phyloP scores from a whole-genome alignment of 2,797 vertebrate genomes.

The Gymnoscopelus braueri region DNA sequence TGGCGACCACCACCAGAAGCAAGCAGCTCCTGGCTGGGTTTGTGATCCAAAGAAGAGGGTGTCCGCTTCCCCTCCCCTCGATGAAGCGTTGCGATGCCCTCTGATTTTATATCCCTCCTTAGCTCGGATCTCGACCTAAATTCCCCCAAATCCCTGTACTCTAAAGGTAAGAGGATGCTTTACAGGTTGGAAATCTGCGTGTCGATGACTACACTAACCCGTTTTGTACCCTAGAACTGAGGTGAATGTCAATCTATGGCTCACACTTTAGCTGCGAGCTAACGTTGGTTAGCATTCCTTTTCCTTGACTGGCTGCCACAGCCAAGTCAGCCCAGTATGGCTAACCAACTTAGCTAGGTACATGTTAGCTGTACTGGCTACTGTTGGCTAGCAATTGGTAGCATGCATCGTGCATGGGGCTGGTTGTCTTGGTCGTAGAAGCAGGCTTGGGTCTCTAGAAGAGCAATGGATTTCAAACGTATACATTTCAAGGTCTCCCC shows the following conservation, averaged over 20 bases:
- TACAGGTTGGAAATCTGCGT: neutral
- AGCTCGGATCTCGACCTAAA: constrained; percentile 96
- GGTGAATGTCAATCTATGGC: constrained; percentile 37
- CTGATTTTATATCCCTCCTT: constrained; percentile 97
- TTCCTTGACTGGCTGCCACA: constrained; percentile 26
- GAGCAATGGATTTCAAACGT: no score
- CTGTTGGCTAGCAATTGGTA: constrained; percentile 38
- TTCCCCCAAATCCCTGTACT: constrained; percentile 95
- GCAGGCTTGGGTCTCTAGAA: no score
- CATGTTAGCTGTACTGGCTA: constrained; percentile 29
- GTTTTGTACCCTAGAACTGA: constrained; percentile 13
- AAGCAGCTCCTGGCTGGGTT: constrained; percentile 57
- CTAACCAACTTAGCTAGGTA: constrained; percentile 68
- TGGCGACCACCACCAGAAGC: constrained; percentile 23
- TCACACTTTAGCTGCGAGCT: constrained; percentile 71
- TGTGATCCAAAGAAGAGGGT: constrained; percentile 60
- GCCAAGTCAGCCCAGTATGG: constrained; percentile 50
- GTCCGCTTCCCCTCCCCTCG: constrained; percentile 81
- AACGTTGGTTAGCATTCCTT: constrained; percentile 66
- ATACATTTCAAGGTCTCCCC: no score
- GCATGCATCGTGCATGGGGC: constrained; percentile 40
- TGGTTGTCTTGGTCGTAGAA: no score
- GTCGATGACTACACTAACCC: neutral
- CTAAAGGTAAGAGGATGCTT: constrained; percentile 87
- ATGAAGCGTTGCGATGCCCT: constrained; percentile 94